Percentiles rank a stretch among this genome's conserved stretches.
Conservation (phyloP, 2,797 vertebrate genomes). For the Momotus momota region DNA sequence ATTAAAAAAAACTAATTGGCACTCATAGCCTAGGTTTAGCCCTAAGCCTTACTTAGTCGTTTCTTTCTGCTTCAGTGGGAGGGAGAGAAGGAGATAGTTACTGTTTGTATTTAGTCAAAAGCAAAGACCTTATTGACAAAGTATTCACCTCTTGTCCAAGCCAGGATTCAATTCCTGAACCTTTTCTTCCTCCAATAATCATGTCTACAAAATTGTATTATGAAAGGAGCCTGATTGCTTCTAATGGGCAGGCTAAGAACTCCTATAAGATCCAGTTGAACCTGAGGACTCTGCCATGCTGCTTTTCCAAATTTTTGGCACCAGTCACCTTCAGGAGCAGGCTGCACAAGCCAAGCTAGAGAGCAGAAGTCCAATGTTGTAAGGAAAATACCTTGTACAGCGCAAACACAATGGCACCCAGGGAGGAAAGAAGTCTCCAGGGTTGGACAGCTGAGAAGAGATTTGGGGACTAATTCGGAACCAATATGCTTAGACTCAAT, state of each 20-base stretch:
- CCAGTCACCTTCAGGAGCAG: neutral
- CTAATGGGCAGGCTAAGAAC: neutral
- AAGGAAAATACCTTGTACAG: neutral
- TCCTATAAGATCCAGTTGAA: neutral
- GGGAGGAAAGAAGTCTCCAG: neutral
- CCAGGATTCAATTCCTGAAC: neutral
- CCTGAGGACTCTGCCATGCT: neutral
- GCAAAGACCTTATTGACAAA: neutral
- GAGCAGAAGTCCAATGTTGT: neutral
- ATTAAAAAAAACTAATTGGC: neutral
- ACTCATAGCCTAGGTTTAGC: neutral
- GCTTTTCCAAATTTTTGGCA: neutral
- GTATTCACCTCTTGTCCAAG: neutral
- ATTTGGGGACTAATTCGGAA: neutral
- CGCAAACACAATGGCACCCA: neutral
- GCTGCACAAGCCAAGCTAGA: neutral
- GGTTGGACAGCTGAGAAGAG: neutral
- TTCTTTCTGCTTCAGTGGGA: neutral
- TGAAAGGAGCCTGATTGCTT: neutral
- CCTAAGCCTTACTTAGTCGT: neutral
- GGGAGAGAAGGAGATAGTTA: neutral
- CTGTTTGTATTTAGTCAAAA: neutral
- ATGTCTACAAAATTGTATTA: neutral
- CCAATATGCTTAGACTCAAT: neutral
- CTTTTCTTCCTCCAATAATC: neutral